phyloP scores from a whole-genome alignment of 2,113 vertebrate species.

The Gobio gobio region DNA sequence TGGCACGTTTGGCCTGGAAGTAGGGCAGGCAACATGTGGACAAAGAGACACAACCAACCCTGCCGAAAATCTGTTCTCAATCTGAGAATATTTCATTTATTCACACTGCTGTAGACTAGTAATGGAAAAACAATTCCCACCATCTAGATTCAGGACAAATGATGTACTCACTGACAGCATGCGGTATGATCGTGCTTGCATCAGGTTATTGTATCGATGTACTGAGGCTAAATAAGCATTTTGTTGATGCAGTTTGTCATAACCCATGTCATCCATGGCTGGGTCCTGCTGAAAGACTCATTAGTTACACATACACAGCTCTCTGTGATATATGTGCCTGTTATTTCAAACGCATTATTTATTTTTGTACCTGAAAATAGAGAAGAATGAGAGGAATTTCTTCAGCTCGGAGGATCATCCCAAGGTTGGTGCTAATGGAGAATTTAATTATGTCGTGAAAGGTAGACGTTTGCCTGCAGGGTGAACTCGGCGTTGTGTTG shows the following conservation, averaged over 20 bases:
- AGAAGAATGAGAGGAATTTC: constrained; percentile 29
- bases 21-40: background rate
- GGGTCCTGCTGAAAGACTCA: constrained; percentile 24
- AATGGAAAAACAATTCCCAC: constrained; percentile 2
- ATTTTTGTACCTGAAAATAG: constrained; percentile 30
- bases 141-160: background rate
- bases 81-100: constrained; percentile 21
- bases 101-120: background rate
- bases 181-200: background rate
- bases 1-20: background rate
- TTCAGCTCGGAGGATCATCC: constrained; percentile 28
- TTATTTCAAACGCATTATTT: constrained; percentile 42
- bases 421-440: constrained; percentile 32
- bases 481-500: constrained; percentile 20
- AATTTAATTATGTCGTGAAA: constrained; percentile 44
- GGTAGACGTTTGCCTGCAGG: constrained; percentile 16
- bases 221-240: constrained; percentile 33
- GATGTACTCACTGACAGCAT: background rate
- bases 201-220: constrained; percentile 20
- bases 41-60: background rate
- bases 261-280: constrained; percentile 37
- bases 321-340: constrained; percentile 39
- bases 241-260: constrained; percentile 50
- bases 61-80: background rate
- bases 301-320: constrained; percentile 40